Conservation (phyloP, 2,888 invertebrate species). For the Acrobasis suavella region DNA sequence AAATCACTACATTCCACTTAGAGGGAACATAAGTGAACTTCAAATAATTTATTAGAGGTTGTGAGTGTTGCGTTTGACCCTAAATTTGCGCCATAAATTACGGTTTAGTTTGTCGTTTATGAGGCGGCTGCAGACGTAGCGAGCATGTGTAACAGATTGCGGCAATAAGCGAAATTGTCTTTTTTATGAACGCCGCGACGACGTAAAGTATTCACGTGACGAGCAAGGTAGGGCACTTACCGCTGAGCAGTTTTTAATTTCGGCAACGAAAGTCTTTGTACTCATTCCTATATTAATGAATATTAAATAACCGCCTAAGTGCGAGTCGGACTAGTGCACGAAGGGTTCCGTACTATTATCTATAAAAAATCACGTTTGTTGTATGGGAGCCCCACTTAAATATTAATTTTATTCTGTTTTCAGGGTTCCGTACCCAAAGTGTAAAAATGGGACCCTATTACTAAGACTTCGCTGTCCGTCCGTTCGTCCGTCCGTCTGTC, state of each 20-base stretch:
- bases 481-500: too few relatives aligned
- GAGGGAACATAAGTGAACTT: neutral
- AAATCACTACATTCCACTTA: too few relatives aligned
- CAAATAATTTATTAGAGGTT: constrained; percentile 70
- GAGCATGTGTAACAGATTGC: constrained; percentile 80
- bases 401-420: too few relatives aligned
- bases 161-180: constrained; percentile 82
- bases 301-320: neutral
- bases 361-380: too few relatives aligned
- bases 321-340: too few relatives aligned
- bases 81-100: constrained; percentile 79
- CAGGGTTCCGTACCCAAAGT: too few relatives aligned
- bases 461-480: too few relatives aligned
- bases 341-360: too few relatives aligned
- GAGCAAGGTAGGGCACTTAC: constrained; percentile 48
- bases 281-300: neutral
- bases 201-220: constrained; percentile 70
- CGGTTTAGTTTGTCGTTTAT: constrained; percentile 82
- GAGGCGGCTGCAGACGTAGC: constrained; percentile 75
- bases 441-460: too few relatives aligned
- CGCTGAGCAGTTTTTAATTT: constrained; percentile 45
- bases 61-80: constrained; percentile 74
- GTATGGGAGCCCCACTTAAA: too few relatives aligned
- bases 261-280: neutral
- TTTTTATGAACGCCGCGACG: constrained; percentile 78